phyloP scores from a whole-genome alignment of 2,888 invertebrate species.

The Adela reaumurella region DNA sequence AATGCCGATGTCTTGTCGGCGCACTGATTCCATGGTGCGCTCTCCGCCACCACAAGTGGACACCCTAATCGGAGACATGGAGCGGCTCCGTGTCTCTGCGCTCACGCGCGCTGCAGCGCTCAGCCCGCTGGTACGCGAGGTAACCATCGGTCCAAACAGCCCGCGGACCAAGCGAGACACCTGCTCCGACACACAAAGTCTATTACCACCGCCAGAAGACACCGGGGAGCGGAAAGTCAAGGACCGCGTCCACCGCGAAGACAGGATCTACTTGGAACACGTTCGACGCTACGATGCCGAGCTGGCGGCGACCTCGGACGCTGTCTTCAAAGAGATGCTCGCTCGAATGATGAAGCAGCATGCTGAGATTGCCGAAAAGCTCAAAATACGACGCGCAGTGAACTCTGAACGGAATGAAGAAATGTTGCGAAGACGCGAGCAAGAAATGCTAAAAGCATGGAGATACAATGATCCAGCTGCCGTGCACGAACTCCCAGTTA shows the following conservation, averaged over 20 bases:
- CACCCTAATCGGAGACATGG: conserved; percentile 21
- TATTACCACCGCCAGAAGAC: not conserved
- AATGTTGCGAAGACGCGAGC: conserved; percentile 33
- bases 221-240: not conserved
- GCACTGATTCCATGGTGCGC: not conserved
- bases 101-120: conserved; percentile 55
- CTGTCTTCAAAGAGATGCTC: conserved; percentile 28
- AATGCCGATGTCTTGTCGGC: too few species aligned
- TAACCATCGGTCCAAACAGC: conserved; percentile 49
- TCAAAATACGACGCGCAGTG: conserved; percentile 24
- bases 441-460: conserved; percentile 37
- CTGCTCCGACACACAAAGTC: not conserved
- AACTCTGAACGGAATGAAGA: conserved; percentile 22
- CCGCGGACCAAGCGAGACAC: conserved; percentile 9
- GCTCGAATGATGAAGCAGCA: conserved; percentile 33
- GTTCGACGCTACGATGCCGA: conserved; percentile 22
- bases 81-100: conserved; percentile 55
- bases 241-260: not conserved
- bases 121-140: conserved; percentile 44
- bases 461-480: conserved; percentile 50
- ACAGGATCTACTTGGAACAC: conserved; percentile 2
- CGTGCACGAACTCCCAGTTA: conserved; percentile 33
- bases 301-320: conserved; percentile 26
- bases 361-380: conserved; percentile 25
- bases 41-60: not conserved